Base-by-base conservation (phyloP, 2,113 vertebrate genomes). In the Sciurus niger region DNA sequence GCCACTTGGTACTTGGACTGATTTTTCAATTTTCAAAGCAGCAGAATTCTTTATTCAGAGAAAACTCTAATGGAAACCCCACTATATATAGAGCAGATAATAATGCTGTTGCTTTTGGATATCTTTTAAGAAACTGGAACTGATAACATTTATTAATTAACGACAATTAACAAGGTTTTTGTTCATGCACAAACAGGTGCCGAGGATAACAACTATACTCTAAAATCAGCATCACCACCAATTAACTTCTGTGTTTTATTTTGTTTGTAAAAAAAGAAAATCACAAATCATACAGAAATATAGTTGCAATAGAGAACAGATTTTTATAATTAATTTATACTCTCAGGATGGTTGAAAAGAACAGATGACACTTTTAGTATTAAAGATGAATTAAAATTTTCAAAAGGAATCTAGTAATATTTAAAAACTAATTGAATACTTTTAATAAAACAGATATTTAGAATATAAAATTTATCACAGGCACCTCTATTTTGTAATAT, bases 301-400 rank as follows among this genome's bases (percentile, higher is more conserved):
- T 32, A 43, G 9, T 30, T 82, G 9, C 28, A 86, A 43, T n/a
- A n/a, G 10, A 9, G 73, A 90, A 79, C 17, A 78, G 34, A 14
- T 55, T 34, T 91, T 79, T 84, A 48, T 58, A 73, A 48, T 84
- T 8, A 32, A 18, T 60, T 80, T 34, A 34, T 58, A 63, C 67
- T 68, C 12, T 68, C 18, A n/a, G 43, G 6, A 74, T 53, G 58
- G 2, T 68, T 46, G 40, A 76, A 92, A 94, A 53, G 25, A 20
- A 80, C 40, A 72, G 28, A 55, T 43, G 40, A 51, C 20, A 40
- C 14, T 84, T 84, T 37, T 22, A 34, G 18, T 87, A 55, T 73
- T 95, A 67, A 73, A 88, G 28, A 13, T 43, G 30, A 67, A 58
- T 73, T 40, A 91, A 77, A 82, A 34, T 22, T 90, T 32, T 96